Evolutionary conservation across 2,797 vertebrate species (phyloP).

Genomic region (Falco columbarius): DNA sequence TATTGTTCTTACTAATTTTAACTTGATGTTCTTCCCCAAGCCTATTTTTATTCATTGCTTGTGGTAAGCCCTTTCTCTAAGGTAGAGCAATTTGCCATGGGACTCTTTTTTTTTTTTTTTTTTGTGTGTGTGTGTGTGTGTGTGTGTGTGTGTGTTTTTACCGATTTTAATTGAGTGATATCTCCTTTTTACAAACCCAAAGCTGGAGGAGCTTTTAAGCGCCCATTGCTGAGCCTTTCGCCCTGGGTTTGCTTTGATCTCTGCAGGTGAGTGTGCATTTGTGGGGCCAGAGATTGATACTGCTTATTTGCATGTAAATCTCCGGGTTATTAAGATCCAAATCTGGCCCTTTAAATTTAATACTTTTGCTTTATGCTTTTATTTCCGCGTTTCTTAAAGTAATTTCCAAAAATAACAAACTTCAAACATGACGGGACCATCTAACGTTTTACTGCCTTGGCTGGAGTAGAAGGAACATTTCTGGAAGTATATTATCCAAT

Average conservation of each 20-base stretch:
- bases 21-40: conserved; percentile 54
- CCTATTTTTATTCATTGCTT: conserved; percentile 68
- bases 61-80: conserved; percentile 63
- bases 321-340: conserved; percentile 45
- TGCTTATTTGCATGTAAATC: conserved; percentile 57
- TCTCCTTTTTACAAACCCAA: conserved; percentile 15
- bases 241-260: conserved; percentile 23
- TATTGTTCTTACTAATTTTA: conserved; percentile 71
- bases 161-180: background rate
- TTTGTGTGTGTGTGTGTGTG: too few species aligned
- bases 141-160: background rate
- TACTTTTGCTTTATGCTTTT: conserved; percentile 54
- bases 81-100: conserved; percentile 55
- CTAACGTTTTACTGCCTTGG: conserved; percentile 66
- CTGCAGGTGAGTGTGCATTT: conserved; percentile 9
- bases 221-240: background rate
- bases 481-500: conserved; percentile 62
- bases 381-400: conserved; percentile 60
- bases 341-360: conserved; percentile 68
- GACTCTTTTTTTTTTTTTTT: background rate
- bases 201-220: conserved; percentile 18
- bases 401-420: conserved; percentile 68
- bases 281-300: conserved; percentile 35
- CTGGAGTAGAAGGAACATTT: conserved; percentile 56
- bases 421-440: conserved; percentile 59